Evolutionary conservation across 1,140 invertebrate genomes (phyloP), one percentile per base, ranked within the genome.

Genomic region (Calephelis nemesis): DNA sequence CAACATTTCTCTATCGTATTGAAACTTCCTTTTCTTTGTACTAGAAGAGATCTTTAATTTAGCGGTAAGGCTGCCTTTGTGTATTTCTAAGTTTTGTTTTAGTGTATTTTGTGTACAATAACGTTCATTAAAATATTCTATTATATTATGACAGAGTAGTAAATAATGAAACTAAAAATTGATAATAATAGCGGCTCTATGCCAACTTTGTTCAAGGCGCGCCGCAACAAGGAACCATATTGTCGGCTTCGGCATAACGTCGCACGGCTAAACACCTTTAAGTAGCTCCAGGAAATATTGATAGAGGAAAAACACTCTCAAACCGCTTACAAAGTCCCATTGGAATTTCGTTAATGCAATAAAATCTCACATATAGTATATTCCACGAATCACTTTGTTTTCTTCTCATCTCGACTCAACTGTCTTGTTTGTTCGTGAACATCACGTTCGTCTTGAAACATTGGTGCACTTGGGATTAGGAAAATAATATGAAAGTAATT

Each of bases 271-370:
- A 74, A 74, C 70, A 74, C 67, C 64, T 71, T 60, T 71, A 69
- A 74, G 73, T 68, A 74, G 65, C 64, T 69, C 54, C 73, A 68
- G 69, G 73, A 74, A 74, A 74, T 74, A 71, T 74, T 72, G 73
- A 74, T 72, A 74, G 70, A 74, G 64, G 71, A 71, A 74, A 74
- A 74, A 74, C 70, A 69, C 67, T 72, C 63, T 67, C 66, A 39
- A 50, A 45, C 63, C 68, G 65, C 70, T 68, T 73, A 63, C 72
- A 70, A 69, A 74, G 69, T 74, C 64, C 67, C 49, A 74, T 71
- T 74, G 62, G 62, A 60, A 71, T 69, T 74, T 67, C 4, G 67
- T 65, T 65, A 64, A 63, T 54, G 62, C 58, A 72, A 52, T 62
- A 42, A 67, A 71, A 71, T 67, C 63, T 67, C 40, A 49, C 30